Evolutionary conservation across 2,888 invertebrate genomes (phyloP).

Genomic region (Drosophila falleni): DNA sequence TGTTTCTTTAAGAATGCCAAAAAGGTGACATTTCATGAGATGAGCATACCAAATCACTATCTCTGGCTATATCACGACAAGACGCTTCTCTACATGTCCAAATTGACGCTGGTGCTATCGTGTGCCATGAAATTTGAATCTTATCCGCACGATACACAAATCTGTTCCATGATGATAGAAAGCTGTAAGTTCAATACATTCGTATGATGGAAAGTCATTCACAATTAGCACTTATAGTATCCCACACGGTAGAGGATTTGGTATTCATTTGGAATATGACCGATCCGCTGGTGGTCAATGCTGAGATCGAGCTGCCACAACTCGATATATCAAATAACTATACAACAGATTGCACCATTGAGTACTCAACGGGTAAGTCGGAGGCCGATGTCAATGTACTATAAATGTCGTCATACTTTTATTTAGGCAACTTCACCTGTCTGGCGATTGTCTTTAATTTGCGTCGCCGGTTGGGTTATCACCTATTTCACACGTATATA

Average conservation of each 20-base stretch:
- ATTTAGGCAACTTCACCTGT: slow-evolving; percentile 94
- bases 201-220: slow-evolving; percentile 2
- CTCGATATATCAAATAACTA: slow-evolving; percentile 93
- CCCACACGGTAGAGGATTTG: slow-evolving; percentile 97
- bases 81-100: slow-evolving; percentile 96
- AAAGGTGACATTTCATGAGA: slow-evolving; percentile 96
- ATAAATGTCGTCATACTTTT: neutral
- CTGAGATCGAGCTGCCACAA: slow-evolving; percentile 96
- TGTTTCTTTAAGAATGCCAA: slow-evolving; percentile 98
- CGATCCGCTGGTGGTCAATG: slow-evolving; percentile 94
- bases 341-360: slow-evolving; percentile 96
- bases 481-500: slow-evolving; percentile 96
- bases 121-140: slow-evolving; percentile 98
- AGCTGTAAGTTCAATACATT: slow-evolving; percentile 90
- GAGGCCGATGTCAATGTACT: no score
- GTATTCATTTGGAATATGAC: slow-evolving; percentile 97
- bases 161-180: slow-evolving; percentile 97
- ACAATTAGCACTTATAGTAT: slow-evolving; percentile 88
- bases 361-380: slow-evolving; percentile 90
- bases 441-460: slow-evolving; percentile 95
- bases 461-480: slow-evolving; percentile 93
- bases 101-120: slow-evolving; percentile 95
- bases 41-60: slow-evolving; percentile 97
- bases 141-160: slow-evolving; percentile 97
- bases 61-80: slow-evolving; percentile 96